A percentile compares a stretch with the other conserved stretches of the same genome.
phyloP scores from a whole-genome alignment of 2,888 invertebrate species.

The Pteria penguin region DNA sequence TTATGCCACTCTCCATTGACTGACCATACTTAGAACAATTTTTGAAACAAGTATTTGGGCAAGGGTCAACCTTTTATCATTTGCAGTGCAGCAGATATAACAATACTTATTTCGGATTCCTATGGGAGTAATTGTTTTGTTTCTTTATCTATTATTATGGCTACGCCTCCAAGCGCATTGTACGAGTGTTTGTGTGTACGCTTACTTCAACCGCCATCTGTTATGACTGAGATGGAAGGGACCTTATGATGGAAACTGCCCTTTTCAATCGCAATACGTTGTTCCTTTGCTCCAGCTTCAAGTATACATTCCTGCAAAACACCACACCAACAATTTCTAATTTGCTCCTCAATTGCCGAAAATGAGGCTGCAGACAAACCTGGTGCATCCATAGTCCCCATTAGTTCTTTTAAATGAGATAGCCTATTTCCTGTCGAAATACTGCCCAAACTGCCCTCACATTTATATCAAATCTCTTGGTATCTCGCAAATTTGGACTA shows the following conservation, averaged over 20 bases:
- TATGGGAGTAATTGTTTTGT: slow-evolving; percentile 49
- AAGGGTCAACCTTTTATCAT: slow-evolving; percentile 9
- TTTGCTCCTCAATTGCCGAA: slow-evolving; percentile 20
- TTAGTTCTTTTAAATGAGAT: slow-evolving; percentile 27
- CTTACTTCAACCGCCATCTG: slow-evolving; percentile 55
- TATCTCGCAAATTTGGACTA: neutral
- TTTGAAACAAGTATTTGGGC: slow-evolving; percentile 42
- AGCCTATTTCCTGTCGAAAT: slow-evolving; percentile 30
- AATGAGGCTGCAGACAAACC: slow-evolving; percentile 19
- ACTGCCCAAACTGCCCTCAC: slow-evolving; percentile 32
- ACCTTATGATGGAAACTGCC: slow-evolving; percentile 42
- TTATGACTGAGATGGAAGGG: slow-evolving; percentile 49
- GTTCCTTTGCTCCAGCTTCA: slow-evolving; percentile 34
- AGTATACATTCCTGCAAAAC: slow-evolving; percentile 13
- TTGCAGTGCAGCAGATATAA: slow-evolving; percentile 36
- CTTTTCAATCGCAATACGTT: slow-evolving; percentile 37
- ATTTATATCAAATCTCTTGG: slow-evolving; percentile 30
- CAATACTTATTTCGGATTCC: slow-evolving; percentile 55
- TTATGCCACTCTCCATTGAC: slow-evolving; percentile 47
- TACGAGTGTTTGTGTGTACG: slow-evolving; percentile 50
- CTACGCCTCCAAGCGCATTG: slow-evolving; percentile 55
- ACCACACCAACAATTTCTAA: slow-evolving; percentile 19
- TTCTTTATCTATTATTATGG: slow-evolving; percentile 45
- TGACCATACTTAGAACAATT: slow-evolving; percentile 46
- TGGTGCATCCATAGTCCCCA: slow-evolving; percentile 19